Evolutionary conservation across 2,113 vertebrate genomes (phyloP).

Genomic region (Prolemur simus): DNA sequence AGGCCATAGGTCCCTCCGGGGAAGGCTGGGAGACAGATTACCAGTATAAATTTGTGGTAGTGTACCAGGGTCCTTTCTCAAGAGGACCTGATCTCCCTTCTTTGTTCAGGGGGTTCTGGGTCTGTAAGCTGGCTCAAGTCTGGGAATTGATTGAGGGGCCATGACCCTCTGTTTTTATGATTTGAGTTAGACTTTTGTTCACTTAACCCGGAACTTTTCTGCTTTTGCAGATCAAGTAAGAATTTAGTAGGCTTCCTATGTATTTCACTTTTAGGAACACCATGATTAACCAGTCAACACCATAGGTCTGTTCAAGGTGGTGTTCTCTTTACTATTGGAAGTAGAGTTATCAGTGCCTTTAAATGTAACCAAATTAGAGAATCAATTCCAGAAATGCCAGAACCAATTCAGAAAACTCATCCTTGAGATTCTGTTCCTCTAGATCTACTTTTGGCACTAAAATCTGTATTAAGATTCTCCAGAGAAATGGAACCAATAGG

Average conservation of each 20-base stretch:
- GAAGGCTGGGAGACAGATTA: neutral
- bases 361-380: too few species aligned
- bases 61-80: neutral
- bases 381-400: too few species aligned
- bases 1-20: neutral
- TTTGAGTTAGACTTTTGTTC: neutral
- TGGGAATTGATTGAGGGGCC: neutral
- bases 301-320: neutral
- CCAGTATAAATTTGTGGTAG: neutral
- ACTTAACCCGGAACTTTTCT: neutral
- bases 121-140: neutral
- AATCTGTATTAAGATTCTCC: too few species aligned
- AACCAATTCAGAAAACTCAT: too few species aligned
- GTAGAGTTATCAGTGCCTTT: too few species aligned
- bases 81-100: neutral
- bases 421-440: too few species aligned
- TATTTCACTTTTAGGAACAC: neutral
- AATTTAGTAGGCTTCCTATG: neutral
- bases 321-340: too few species aligned
- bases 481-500: too few species aligned
- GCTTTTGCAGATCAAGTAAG: neutral
- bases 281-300: neutral
- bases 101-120: neutral
- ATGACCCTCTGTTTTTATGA: neutral
- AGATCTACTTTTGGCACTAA: too few species aligned